Evolutionary conservation across 2,113 vertebrate genomes (phyloP).

Genomic region (Oreochromis aureus): DNA sequence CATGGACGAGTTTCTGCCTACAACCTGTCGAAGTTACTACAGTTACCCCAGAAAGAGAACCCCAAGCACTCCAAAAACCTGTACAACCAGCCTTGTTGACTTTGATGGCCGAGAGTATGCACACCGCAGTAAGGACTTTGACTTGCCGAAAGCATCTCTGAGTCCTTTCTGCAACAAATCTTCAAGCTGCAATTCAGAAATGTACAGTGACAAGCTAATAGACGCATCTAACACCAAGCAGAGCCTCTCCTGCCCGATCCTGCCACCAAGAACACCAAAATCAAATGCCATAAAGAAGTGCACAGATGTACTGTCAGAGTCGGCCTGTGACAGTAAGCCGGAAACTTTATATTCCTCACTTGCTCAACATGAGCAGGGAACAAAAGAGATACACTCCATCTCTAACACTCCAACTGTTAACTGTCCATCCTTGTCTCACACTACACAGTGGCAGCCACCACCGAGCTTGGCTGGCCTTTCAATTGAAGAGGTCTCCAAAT

Average conservation of each 20-base stretch:
- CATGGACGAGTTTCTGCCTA: slow-evolving; percentile 76
- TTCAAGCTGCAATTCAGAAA: slow-evolving; percentile 85
- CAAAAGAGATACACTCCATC: slow-evolving; percentile 69
- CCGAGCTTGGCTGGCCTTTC: slow-evolving; percentile 86
- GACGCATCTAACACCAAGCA: slow-evolving; percentile 76
- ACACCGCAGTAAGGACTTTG: slow-evolving; percentile 23
- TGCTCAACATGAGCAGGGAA: slow-evolving; percentile 67
- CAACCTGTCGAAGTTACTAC: slow-evolving; percentile 86
- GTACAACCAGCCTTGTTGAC: slow-evolving; percentile 81
- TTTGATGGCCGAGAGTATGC: slow-evolving; percentile 68
- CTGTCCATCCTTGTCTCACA: slow-evolving; percentile 64
- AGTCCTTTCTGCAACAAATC: slow-evolving; percentile 83
- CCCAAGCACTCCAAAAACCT: slow-evolving; percentile 82
- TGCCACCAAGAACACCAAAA: slow-evolving; percentile 88
- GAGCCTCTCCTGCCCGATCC: slow-evolving; percentile 87
- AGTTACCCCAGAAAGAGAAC: slow-evolving; percentile 94
- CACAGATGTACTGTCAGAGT: slow-evolving; percentile 56
- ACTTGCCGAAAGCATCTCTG: slow-evolving; percentile 48
- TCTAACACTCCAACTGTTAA: slow-evolving; percentile 72
- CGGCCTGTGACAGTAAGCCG: slow-evolving; percentile 73
- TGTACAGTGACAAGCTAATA: slow-evolving; percentile 77
- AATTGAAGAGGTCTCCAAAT: slow-evolving; percentile 91
- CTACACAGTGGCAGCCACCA: slow-evolving; percentile 87
- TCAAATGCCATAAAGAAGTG: slow-evolving; percentile 62
- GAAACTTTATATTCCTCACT: slow-evolving; percentile 60